phyloP scores from a whole-genome alignment of 2,797 vertebrate genomes.

The Vultur gryphus region DNA sequence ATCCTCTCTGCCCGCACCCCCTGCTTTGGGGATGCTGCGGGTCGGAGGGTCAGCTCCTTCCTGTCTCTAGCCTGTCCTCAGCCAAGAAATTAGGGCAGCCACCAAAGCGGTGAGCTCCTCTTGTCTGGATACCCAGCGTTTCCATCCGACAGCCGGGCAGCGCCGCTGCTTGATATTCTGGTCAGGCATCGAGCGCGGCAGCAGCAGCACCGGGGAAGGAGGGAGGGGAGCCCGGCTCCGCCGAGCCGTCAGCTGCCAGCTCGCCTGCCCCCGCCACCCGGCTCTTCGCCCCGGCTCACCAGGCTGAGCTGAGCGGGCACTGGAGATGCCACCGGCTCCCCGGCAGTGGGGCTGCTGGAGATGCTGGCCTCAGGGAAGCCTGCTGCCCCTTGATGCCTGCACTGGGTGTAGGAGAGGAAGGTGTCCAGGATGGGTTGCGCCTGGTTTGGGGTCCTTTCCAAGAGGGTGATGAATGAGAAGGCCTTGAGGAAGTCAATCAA shows the following conservation, averaged over 20 bases:
- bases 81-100: not conserved
- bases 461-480: not conserved
- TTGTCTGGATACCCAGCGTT: not conserved
- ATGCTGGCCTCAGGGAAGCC: not conserved
- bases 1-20: fast-evolving
- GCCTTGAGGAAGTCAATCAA: not conserved
- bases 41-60: fast-evolving
- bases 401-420: not conserved
- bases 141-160: not conserved
- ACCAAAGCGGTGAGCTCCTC: not conserved
- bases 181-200: conserved; percentile 31
- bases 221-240: not conserved
- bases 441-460: not conserved
- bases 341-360: not conserved
- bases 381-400: not conserved
- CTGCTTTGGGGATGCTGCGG: not conserved
- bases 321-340: not conserved
- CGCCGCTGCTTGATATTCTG: conserved; percentile 45
- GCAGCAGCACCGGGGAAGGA: conserved; percentile 3
- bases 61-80: not conserved
- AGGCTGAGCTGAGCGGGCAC: not conserved
- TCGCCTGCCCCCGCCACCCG: not conserved
- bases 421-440: not conserved
- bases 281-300: not conserved
- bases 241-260: conserved; percentile 41